These are phyloP conservation scores for Choristoneura fumiferana DNA, from an alignment of 1,140 invertebrate species.

Conservation along the genomic window DNA sequence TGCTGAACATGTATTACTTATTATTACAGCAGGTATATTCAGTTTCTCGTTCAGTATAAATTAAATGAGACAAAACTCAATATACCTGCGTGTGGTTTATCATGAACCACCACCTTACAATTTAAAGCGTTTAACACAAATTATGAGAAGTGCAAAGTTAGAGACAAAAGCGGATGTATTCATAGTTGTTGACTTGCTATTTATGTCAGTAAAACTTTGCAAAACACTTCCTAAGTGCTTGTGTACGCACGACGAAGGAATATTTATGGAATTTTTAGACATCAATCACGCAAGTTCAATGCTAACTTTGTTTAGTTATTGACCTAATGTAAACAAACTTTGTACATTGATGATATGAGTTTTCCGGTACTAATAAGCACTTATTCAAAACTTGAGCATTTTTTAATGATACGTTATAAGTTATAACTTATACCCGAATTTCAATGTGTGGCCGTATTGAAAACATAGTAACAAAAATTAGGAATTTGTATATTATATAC, in stretches of 20 bases:
- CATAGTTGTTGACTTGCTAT: not conserved
- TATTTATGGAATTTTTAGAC: not conserved
- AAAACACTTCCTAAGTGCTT: conserved; percentile 8
- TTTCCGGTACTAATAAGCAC: not conserved
- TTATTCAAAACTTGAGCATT: no score
- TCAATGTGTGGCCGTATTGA: no score
- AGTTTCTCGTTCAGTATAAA: not conserved
- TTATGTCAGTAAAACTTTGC: not conserved
- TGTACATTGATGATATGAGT: not conserved
- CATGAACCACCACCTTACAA: not conserved
- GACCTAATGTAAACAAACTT: not conserved
- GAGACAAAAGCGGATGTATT: conserved; percentile 1
- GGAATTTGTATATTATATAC: no score
- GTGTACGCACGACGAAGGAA: not conserved
- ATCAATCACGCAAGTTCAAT: conserved; percentile 5
- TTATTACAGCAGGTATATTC: not conserved
- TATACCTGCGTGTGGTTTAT: conserved; percentile 6
- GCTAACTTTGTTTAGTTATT: not conserved
- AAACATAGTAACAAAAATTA: no score
- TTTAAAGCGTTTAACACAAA: conserved; percentile 1
- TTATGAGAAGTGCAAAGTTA: conserved; percentile 1
- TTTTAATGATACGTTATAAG: no score
- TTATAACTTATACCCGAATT: no score
- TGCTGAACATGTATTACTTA: no score
- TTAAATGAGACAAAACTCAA: not conserved